Percentiles rank a stretch among this genome's conserved stretches.
These are phyloP conservation scores for Eulithis testata DNA, from an alignment of 2,888 invertebrate genomes.

Conservation along the genomic window DNA sequence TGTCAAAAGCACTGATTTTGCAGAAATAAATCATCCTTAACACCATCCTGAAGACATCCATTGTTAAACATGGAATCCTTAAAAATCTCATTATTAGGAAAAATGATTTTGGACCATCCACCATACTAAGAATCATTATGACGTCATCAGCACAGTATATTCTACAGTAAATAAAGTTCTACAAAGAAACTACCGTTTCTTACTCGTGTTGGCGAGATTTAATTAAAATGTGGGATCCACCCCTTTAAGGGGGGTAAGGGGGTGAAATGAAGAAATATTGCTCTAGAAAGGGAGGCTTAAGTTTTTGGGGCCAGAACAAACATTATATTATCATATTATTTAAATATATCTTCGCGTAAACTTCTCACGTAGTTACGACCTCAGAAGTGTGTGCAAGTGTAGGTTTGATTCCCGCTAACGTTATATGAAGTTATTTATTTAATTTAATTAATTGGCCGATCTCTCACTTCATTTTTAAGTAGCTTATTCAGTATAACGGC, in stretches of 20 bases:
- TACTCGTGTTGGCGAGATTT: slow-evolving; percentile 71
- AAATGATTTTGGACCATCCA: too few species aligned
- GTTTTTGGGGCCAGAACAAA: slow-evolving; percentile 76
- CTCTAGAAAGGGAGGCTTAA: slow-evolving; percentile 53
- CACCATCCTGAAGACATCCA: too few species aligned
- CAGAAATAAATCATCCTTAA: too few species aligned
- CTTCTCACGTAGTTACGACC: not conserved
- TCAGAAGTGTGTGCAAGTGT: not conserved
- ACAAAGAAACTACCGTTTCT: slow-evolving; percentile 78
- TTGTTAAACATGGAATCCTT: too few species aligned
- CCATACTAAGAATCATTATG: too few species aligned
- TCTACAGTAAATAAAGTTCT: slow-evolving; percentile 11
- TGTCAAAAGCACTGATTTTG: too few species aligned
- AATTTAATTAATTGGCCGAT: too few species aligned
- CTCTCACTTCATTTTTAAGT: too few species aligned
- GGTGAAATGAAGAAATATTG: slow-evolving; percentile 69
- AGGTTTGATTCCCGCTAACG: not conserved
- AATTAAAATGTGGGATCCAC: slow-evolving; percentile 73
- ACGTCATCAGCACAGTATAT: not conserved
- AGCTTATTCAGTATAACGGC: too few species aligned
- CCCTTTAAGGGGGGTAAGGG: slow-evolving; percentile 42
- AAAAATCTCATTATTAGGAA: too few species aligned
- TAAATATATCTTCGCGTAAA: slow-evolving; percentile 60
- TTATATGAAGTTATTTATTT: too few species aligned
- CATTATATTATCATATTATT: slow-evolving; percentile 81